Evolutionary conservation across 2,113 vertebrate species (phyloP).

Genomic region (Calidris pygmaea): DNA sequence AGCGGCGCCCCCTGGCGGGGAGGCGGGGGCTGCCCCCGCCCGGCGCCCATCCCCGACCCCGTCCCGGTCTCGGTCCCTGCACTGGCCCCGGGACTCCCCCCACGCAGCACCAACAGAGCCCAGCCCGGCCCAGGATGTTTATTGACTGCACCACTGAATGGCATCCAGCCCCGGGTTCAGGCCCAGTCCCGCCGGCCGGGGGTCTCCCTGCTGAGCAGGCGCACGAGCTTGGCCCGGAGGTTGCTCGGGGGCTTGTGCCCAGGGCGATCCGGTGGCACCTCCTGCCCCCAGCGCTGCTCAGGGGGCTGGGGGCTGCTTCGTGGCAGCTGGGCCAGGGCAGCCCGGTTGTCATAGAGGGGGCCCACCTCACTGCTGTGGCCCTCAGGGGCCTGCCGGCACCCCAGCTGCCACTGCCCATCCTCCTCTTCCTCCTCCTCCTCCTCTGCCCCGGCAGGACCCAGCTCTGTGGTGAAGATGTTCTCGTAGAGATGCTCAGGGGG

Average conservation of each 20-base stretch:
- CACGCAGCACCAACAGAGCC: neutral
- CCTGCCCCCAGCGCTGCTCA: conserved; percentile 33
- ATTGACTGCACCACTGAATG: neutral
- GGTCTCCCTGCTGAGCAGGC: conserved; percentile 69
- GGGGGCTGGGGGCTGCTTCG: neutral
- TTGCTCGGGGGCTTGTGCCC: neutral
- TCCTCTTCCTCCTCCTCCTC: neutral
- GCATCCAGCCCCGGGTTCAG: neutral
- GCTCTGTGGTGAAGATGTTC: conserved; percentile 60
- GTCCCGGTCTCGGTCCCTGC: neutral
- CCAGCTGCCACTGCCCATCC: neutral
- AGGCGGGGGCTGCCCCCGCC: neutral
- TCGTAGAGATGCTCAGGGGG: conserved; percentile 73
- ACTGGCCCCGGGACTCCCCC: too few species aligned
- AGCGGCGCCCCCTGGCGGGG: neutral
- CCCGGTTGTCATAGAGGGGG: conserved; percentile 58
- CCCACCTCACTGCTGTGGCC: neutral
- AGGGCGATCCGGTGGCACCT: neutral
- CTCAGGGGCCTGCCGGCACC: conserved; percentile 3
- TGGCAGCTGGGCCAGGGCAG: neutral
- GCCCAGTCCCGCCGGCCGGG: conserved; percentile 48
- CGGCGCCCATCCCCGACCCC: too few species aligned
- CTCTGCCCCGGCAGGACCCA: fast-evolving
- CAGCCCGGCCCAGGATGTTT: neutral
- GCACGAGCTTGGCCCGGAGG: conserved; percentile 74